These are phyloP conservation scores for Oreonectes daqikongensis DNA, from an alignment of 2,797 vertebrate genomes.

Conservation along the genomic window DNA sequence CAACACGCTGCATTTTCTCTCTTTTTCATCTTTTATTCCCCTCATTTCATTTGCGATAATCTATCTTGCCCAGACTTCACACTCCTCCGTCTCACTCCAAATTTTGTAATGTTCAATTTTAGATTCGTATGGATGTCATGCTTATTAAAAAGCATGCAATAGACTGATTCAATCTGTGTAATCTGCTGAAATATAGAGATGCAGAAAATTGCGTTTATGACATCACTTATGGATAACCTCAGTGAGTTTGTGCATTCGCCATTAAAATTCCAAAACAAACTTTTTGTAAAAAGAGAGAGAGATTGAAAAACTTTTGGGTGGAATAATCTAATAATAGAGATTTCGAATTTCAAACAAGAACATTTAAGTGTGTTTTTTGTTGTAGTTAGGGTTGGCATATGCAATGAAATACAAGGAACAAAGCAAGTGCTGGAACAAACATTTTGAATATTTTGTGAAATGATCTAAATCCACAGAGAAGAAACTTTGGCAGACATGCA, in stretches of 20 bases:
- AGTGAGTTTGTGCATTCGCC: conserved; percentile 18
- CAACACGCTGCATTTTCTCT: conserved; percentile 13
- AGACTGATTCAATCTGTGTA: conserved; percentile 50
- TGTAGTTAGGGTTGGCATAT: conserved; percentile 9
- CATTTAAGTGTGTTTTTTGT: conserved; percentile 16
- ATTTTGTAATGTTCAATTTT: conserved; percentile 41
- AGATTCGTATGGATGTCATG: conserved; percentile 42
- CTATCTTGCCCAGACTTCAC: conserved; percentile 34
- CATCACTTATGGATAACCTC: conserved; percentile 1
- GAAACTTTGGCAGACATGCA: not conserved
- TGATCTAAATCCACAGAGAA: conserved; percentile 8
- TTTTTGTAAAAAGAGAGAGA: not conserved
- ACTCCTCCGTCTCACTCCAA: conserved; percentile 11
- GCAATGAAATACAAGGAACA: conserved; percentile 17
- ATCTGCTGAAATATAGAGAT: conserved; percentile 37
- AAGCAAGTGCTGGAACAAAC: not conserved
- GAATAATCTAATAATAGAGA: conserved; percentile 30
- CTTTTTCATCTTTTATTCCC: conserved; percentile 14
- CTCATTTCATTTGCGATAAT: conserved; percentile 39
- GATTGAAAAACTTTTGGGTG: conserved; percentile 14
- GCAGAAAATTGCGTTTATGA: conserved; percentile 25
- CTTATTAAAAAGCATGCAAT: conserved; percentile 45
- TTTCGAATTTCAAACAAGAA: not conserved
- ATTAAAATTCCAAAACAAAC: conserved; percentile 21
- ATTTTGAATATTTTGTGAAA: not conserved